Evolutionary conservation across 2,797 vertebrate species (phyloP), one percentile per base, ranked within the genome.

Genomic region (Pseudochirops corinnae): DNA sequence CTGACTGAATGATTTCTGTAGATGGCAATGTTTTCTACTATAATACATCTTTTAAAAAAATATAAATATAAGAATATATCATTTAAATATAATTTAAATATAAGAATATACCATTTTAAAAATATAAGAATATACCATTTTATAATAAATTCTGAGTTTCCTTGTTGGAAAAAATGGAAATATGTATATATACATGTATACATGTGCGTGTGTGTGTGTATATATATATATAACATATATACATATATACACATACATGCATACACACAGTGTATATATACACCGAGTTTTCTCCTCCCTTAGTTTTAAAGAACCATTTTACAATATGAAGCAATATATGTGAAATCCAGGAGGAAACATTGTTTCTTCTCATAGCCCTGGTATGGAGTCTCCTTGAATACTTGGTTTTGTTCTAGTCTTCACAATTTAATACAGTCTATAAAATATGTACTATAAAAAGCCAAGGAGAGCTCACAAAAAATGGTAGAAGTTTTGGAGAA

Each of bases 371-470:
- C 21, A 93, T 13, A 62, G 56, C 29, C 21, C 3, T 93, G 9
- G 4, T 52, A 67, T 10, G 26, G 55, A 92, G 13, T 96, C 18
- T 31, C 28, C 1, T 52, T 18, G 3, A 21, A 16, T 56, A 92
- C 46, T 56, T 31, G 4, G 46, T 24, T 12, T 94, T 52, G 53
- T 93, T 56, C 28, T 82, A 50, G 24, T 90, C 10, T 16, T 91
- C 28, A 28, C 1, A 67, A 2, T 39, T 91, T 93, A 29, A 13
- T 11, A 74, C 33, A 10, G 0, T 14, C n/a, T 39, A 52, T 90
- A 90, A n/a, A 91, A 52, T 28, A 93, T 55, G 60, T 96, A 60
- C n/a, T 87, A 52, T 92, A 87, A 93, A 74, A 90, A 33, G 33
- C 18, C 29, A 93, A 91, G 31, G n/a, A 87, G n/a, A 93, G 55